These are phyloP conservation scores for Lepidocyrtinus sp. DNA, from an alignment of 2,888 invertebrate genomes.

Conservation along the genomic window DNA sequence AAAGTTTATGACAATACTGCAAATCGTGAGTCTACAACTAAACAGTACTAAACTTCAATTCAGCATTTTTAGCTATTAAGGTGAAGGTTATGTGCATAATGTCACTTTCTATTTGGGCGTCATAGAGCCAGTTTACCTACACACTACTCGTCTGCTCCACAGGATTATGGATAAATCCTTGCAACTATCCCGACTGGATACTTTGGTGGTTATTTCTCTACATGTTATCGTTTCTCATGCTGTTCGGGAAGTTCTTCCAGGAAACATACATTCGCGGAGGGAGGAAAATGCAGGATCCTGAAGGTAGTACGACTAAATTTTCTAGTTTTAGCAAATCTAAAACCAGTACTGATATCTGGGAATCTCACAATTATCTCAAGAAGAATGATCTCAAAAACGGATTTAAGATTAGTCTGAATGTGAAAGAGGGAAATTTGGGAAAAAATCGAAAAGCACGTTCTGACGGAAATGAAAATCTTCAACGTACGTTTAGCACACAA, in stretches of 20 bases:
- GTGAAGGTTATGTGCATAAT: no score
- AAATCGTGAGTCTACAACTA: slow-evolving; percentile 69
- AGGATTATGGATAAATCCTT: slow-evolving; percentile 57
- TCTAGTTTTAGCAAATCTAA: neutral
- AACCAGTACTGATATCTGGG: neutral
- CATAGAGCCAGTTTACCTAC: slow-evolving; percentile 68
- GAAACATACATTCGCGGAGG: slow-evolving; percentile 35
- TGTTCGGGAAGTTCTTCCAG: slow-evolving; percentile 68
- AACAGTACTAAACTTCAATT: no score
- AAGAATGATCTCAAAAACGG: neutral
- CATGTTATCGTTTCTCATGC: slow-evolving; percentile 67
- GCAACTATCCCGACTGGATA: slow-evolving; percentile 67
- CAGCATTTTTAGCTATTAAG: no score
- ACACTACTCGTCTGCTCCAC: slow-evolving; percentile 67
- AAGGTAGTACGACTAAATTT: slow-evolving; percentile 21
- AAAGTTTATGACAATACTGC: slow-evolving; percentile 68
- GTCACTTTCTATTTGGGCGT: no score
- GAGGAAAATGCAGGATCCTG: neutral
- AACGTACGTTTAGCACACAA: neutral
- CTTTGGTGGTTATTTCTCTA: slow-evolving; percentile 67
- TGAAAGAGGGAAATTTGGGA: neutral
- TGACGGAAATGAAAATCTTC: neutral
- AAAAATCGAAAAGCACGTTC: neutral
- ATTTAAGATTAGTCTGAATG: neutral
- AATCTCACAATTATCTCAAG: neutral